phyloP scores from a whole-genome alignment of 1,140 invertebrate genomes.

The Cyphomyrmex costatus region DNA sequence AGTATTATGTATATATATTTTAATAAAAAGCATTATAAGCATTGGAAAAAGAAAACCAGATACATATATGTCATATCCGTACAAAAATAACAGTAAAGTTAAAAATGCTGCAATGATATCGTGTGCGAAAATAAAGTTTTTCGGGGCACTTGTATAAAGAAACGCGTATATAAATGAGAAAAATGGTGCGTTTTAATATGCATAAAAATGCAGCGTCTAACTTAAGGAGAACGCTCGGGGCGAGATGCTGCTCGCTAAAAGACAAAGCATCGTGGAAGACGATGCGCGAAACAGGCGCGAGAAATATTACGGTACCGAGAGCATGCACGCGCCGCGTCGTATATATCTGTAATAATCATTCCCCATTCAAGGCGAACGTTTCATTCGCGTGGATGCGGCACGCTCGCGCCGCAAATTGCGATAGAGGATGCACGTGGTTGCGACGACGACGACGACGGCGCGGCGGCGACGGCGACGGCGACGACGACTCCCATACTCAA shows the following conservation, averaged over 20 bases:
- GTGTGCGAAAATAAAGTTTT: neutral
- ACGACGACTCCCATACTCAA: conserved; percentile 35
- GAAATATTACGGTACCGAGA: conserved; percentile 60
- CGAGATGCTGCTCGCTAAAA: conserved; percentile 16
- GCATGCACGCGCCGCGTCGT: conserved; percentile 45
- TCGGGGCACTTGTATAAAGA: neutral
- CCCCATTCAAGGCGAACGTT: conserved; percentile 56
- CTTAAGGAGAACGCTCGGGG: neutral
- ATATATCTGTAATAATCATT: conserved; percentile 66
- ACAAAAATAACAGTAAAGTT: no score
- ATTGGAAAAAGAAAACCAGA: no score
- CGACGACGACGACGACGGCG: conserved; percentile 17
- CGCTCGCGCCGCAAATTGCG: conserved; percentile 56
- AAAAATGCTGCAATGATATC: neutral
- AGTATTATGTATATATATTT: no score
- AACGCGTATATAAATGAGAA: neutral
- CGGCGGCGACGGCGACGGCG: neutral
- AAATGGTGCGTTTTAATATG: conserved; percentile 30
- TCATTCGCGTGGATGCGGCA: conserved; percentile 53
- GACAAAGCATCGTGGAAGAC: conserved; percentile 58
- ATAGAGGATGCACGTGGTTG: conserved; percentile 47
- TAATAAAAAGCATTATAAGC: no score
- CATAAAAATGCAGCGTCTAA: conserved; percentile 17
- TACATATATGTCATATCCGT: no score
- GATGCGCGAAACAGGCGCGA: conserved; percentile 45